Conservation (phyloP, 2,888 invertebrate genomes). For the Drosophila fungiperda region DNA sequence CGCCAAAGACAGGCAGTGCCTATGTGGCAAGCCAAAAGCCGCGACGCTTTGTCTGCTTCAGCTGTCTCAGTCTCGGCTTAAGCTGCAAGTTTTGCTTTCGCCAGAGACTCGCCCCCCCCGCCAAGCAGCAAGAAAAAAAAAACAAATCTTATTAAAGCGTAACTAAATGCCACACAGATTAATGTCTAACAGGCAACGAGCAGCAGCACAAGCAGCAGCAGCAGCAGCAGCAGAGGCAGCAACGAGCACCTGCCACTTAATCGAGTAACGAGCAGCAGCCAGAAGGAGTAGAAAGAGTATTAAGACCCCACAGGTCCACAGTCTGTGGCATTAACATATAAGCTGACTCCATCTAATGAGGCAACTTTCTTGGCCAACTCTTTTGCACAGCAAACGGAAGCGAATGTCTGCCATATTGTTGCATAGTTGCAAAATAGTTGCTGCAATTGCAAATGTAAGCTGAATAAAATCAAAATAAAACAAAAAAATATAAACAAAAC, state of each 20-base stretch:
- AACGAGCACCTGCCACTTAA: slow-evolving; percentile 62
- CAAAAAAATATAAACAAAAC: slow-evolving; percentile 54
- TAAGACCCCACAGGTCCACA: slow-evolving; percentile 58
- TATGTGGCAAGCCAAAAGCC: slow-evolving; percentile 37
- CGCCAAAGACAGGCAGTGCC: slow-evolving; percentile 45
- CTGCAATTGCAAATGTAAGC: slow-evolving; percentile 38
- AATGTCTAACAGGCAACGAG: slow-evolving; percentile 67
- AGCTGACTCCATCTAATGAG: slow-evolving; percentile 64
- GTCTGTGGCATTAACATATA: slow-evolving; percentile 52
- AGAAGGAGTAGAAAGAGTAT: slow-evolving; percentile 8
- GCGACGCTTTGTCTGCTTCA: slow-evolving; percentile 71
- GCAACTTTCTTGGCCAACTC: slow-evolving; percentile 42
- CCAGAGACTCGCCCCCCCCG: slow-evolving; percentile 28
- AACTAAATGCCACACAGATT: slow-evolving; percentile 77
- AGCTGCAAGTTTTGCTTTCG: slow-evolving; percentile 44
- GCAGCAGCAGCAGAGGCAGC: slow-evolving; percentile 46
- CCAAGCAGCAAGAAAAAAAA: slow-evolving; percentile 13
- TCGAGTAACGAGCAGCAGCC: slow-evolving; percentile 58
- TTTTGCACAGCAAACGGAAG: slow-evolving; percentile 26
- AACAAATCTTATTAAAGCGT: slow-evolving; percentile 72
- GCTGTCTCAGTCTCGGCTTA: slow-evolving; percentile 11
- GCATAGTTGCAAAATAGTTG: neutral
- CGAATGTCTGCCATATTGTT: neutral
- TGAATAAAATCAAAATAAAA: slow-evolving; percentile 41
- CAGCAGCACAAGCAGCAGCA: slow-evolving; percentile 44